Percentiles rank a stretch among this genome's conserved stretches.
phyloP scores from a whole-genome alignment of 2,797 vertebrate genomes.

The Scomberomorus guttatus region DNA sequence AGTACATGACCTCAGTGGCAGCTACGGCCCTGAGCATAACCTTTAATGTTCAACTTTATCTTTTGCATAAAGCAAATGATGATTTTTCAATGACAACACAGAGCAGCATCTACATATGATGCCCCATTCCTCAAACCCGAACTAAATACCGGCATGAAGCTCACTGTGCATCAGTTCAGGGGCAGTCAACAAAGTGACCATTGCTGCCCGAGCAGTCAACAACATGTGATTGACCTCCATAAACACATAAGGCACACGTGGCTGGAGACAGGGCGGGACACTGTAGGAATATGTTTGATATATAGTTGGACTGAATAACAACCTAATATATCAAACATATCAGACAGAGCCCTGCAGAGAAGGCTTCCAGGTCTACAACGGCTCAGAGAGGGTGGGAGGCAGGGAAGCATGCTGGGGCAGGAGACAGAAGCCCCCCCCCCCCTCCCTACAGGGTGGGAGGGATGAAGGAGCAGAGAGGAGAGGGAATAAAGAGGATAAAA shows the following conservation, averaged over 20 bases:
- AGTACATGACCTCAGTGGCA: neutral
- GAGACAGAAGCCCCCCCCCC: conserved; percentile 42
- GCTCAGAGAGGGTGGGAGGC: conserved; percentile 70
- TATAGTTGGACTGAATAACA: conserved; percentile 99
- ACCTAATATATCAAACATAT: conserved; percentile 99
- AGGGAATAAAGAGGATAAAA: conserved; percentile 47
- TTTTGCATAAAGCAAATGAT: conserved; percentile 11
- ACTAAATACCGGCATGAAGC: conserved; percentile 35
- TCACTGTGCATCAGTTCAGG: conserved; percentile 50
- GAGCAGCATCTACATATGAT: conserved; percentile 36
- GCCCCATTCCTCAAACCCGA: conserved; percentile 16
- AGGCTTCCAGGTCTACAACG: conserved; percentile 93
- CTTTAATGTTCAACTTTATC: conserved; percentile 3
- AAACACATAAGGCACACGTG: conserved; percentile 85
- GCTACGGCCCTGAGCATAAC: conserved; percentile 5
- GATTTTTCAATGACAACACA: conserved; percentile 21
- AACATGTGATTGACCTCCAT: conserved; percentile 67
- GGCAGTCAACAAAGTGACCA: conserved; percentile 52
- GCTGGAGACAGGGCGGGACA: conserved; percentile 98
- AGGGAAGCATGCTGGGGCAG: conserved; percentile 76
- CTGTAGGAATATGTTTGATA: conserved; percentile 99
- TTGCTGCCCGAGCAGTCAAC: conserved; percentile 58
- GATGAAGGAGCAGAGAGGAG: conserved; percentile 57
- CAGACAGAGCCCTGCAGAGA: conserved; percentile 99
- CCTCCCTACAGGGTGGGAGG: conserved; percentile 51